Evolutionary conservation across 2,113 vertebrate genomes (phyloP).

Genomic region (Clinocottus analis): DNA sequence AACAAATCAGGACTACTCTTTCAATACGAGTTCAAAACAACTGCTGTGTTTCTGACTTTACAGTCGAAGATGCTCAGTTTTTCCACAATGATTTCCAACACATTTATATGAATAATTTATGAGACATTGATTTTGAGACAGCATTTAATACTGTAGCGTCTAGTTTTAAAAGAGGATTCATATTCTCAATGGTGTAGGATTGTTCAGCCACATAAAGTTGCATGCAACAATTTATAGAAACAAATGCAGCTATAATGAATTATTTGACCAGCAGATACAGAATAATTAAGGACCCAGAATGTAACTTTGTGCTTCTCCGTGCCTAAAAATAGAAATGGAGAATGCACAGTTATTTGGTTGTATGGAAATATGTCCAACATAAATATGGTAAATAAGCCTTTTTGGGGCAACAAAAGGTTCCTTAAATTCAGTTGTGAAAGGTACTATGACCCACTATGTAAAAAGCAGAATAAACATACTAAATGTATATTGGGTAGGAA

Average conservation of each 20-base stretch:
- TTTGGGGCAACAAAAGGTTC: not conserved
- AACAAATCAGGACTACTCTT: constrained; percentile 21
- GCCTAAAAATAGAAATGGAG: not conserved
- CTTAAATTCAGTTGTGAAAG: not conserved
- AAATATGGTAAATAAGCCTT: not conserved
- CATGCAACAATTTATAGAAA: not conserved
- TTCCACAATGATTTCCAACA: not conserved
- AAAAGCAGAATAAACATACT: not conserved
- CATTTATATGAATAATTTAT: constrained; percentile 7
- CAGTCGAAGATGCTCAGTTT: not conserved
- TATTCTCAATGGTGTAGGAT: not conserved
- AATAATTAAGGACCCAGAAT: constrained; percentile 4
- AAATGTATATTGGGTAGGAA: not conserved
- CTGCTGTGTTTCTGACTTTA: constrained; percentile 23
- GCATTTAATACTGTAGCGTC: not conserved
- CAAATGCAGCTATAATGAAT: not conserved
- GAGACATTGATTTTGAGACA: not conserved
- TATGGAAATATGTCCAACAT: not conserved
- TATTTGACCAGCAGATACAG: not conserved
- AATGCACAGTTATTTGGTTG: not conserved
- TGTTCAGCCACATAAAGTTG: not conserved
- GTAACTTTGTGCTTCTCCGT: not conserved
- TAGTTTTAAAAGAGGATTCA: not conserved
- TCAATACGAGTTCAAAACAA: constrained; percentile 47
- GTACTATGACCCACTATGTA: not conserved